phyloP scores from a whole-genome alignment of 2,797 vertebrate species.

The Hephaestus fuliginosus region DNA sequence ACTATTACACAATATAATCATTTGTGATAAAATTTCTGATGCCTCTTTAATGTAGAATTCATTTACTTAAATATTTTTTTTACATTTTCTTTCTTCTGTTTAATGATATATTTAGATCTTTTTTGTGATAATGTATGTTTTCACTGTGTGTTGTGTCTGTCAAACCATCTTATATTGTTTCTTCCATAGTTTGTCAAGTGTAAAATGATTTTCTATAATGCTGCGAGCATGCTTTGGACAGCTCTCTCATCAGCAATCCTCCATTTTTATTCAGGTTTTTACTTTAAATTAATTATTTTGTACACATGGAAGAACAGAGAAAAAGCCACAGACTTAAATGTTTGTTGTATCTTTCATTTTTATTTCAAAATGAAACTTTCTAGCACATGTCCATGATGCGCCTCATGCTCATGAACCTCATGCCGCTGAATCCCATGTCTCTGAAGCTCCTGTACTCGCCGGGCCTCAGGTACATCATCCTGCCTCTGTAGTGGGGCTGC shows the following conservation, averaged over 20 bases:
- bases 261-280: neutral
- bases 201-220: neutral
- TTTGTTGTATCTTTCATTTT: constrained; percentile 47
- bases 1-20: neutral
- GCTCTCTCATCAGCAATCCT: neutral
- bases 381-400: constrained; percentile 78
- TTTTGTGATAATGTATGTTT: neutral
- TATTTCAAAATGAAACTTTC: constrained; percentile 69
- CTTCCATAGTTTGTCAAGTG: neutral
- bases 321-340: constrained; percentile 4
- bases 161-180: neutral
- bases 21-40: neutral
- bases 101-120: neutral
- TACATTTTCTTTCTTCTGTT: neutral
- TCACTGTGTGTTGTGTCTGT: neutral
- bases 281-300: neutral
- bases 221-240: neutral
- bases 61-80: neutral
- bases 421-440: constrained; percentile 69
- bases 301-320: neutral
- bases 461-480: constrained; percentile 81
- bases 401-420: constrained; percentile 79
- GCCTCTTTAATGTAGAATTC: neutral
- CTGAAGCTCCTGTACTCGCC: constrained; percentile 85
- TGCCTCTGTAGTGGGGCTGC: constrained; percentile 80